Evolutionary conservation across 2,888 invertebrate genomes (phyloP).

Genomic region (Thecocarcelia acutangulata): DNA sequence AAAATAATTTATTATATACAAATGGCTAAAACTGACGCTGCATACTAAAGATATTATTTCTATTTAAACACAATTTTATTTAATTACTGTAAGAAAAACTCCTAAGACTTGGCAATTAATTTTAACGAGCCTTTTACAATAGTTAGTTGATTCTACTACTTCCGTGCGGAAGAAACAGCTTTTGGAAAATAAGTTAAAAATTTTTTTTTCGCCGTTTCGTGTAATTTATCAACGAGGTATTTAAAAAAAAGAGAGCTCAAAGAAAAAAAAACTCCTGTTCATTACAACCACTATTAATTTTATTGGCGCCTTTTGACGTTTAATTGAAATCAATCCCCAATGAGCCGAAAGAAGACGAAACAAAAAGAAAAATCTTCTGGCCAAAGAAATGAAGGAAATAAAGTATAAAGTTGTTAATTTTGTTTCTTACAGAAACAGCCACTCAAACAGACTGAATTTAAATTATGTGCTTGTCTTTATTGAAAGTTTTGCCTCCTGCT

Average conservation of each 20-base stretch:
- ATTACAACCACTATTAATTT: constrained; percentile 48
- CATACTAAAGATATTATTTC: neutral
- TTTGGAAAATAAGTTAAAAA: neutral
- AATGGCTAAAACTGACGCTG: no score
- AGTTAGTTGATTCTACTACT: neutral
- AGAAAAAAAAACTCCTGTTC: neutral
- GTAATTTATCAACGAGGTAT: constrained; percentile 35
- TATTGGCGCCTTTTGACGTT: constrained; percentile 52
- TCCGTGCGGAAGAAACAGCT: neutral
- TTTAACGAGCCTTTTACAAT: constrained; percentile 6
- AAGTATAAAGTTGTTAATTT: constrained; percentile 21
- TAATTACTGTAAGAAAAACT: constrained; percentile 16
- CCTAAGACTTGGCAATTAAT: constrained; percentile 29
- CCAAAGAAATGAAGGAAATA: constrained; percentile 3
- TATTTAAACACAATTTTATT: neutral
- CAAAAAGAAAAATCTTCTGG: neutral
- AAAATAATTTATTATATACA: no score
- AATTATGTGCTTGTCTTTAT: neutral
- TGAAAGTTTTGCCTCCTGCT: constrained; percentile 6
- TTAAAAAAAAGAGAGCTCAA: constrained; percentile 4
- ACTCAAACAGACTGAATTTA: neutral
- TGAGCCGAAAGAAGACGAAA: constrained; percentile 15
- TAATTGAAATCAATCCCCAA: constrained; percentile 65
- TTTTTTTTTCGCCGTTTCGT: neutral
- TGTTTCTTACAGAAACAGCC: neutral